Evolutionary conservation across 2,888 invertebrate genomes (phyloP), one percentile per base, ranked within the genome.

Genomic region (Reticulitermes lucifugus): DNA sequence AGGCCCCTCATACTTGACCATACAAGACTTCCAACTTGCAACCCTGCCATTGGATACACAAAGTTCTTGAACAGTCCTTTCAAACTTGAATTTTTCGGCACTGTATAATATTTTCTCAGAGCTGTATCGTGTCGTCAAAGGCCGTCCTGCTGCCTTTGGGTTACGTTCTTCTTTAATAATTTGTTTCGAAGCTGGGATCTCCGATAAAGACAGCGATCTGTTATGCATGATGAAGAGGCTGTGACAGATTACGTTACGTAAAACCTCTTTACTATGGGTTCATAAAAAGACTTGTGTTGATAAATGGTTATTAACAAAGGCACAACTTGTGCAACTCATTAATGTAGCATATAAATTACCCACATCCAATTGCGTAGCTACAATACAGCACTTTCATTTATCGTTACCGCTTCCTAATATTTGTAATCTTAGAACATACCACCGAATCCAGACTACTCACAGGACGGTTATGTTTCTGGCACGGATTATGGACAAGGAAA

Each of bases 161-260:
- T 14, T 22, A 22, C 0, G 21, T n/a, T 59, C 71, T 25, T 51
- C 35, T n/a, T 21, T 0, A 60, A 18, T 59, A 5, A 25, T 2
- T 77, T 14, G 22, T 65, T 46, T 79, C 10, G n/a, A 29, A n/a
- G 46, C n/a, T 79, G 75, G 29, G 18, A 84, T 12, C 9, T 79
- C 79, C 0, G 59, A 59, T 3, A 77, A 7, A 21, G 83, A 83
- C 7, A 79, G 18, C 25, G 84, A 84, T 29, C 84, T 84, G 22
- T 77, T n/a, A 6, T 59, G 9, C 43, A 77, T 77, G 5, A 41
- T 73, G 41, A 41, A 55, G 55, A 14, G 1, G 18, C 55, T 70
- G n/a, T 70, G 6, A 46, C 70, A 25, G 70, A n/a, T 25, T 29
- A 25, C n/a, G 0, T 12, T 14, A 70, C 2, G 2, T 12, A 70